Evolutionary conservation across 2,113 vertebrate genomes (phyloP).

Genomic region (Sinocyclocheilus maitianheensis): DNA sequence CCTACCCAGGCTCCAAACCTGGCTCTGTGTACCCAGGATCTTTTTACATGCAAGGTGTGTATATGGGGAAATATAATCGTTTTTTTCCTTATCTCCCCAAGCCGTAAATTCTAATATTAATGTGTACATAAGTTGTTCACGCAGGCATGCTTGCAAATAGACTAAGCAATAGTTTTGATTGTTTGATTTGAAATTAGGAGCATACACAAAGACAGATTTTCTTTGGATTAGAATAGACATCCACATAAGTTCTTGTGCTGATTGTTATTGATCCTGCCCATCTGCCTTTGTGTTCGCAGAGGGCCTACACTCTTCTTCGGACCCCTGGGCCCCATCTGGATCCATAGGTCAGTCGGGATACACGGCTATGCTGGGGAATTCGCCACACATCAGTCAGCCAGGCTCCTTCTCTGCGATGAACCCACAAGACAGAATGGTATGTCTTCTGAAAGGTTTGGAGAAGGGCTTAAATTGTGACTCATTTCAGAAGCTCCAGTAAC

Average conservation of each 20-base stretch:
- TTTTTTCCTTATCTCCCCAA: neutral
- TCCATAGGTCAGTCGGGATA: conserved; percentile 83
- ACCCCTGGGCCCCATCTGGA: conserved; percentile 87
- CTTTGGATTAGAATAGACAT: neutral
- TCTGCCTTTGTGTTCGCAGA: conserved; percentile 54
- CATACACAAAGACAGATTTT: neutral
- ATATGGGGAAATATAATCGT: neutral
- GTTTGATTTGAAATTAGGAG: neutral
- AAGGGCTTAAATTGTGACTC: neutral
- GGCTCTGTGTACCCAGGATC: conserved; percentile 87
- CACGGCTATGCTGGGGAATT: conserved; percentile 87
- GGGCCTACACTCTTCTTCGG: conserved; percentile 63
- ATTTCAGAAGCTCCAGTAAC: neutral
- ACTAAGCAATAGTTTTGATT: neutral
- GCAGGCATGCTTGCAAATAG: neutral
- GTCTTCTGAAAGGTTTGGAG: neutral
- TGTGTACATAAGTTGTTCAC: neutral
- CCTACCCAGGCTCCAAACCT: conserved; percentile 86
- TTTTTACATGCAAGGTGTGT: conserved; percentile 93
- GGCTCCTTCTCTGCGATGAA: conserved; percentile 87
- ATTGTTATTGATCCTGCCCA: neutral
- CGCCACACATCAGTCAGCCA: conserved; percentile 85
- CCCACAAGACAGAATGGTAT: conserved; percentile 94
- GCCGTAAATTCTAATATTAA: neutral
- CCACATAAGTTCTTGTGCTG: neutral